A percentile compares a stretch with the other conserved stretches of the same genome.
Evolutionary conservation across 2,888 invertebrate genomes (phyloP).

Genomic region (Keiferia lycopersicella): DNA sequence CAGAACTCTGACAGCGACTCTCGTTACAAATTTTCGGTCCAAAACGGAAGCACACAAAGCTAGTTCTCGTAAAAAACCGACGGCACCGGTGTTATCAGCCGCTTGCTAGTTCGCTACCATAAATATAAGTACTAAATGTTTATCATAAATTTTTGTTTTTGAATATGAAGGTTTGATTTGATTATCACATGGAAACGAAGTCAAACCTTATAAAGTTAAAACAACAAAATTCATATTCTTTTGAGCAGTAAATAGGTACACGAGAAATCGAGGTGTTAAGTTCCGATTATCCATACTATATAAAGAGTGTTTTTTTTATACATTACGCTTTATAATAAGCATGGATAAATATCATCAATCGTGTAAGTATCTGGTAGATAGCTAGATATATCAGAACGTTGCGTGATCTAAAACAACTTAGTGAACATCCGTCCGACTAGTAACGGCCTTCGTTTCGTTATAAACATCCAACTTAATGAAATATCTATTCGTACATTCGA

Average conservation of each 20-base stretch:
- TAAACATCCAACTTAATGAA: constrained; percentile 18
- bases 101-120: neutral
- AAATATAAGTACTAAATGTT: neutral
- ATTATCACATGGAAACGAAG: too few species aligned
- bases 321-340: neutral
- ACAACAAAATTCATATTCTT: too few species aligned
- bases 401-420: constrained; percentile 19
- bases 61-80: neutral
- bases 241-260: too few species aligned
- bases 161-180: too few species aligned
- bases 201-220: too few species aligned
- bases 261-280: too few species aligned
- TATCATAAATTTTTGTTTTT: too few species aligned
- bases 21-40: constrained; percentile 2
- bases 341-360: constrained; percentile 18
- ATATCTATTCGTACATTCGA: constrained; percentile 12
- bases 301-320: too few species aligned
- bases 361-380: neutral
- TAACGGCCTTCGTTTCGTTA: constrained; percentile 10
- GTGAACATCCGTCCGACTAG: constrained; percentile 5
- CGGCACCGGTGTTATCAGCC: neutral
- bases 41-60: constrained; percentile 9
- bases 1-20: neutral
- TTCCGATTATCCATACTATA: too few species aligned
- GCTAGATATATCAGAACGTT: constrained; percentile 12